Evolutionary conservation across 2,797 vertebrate genomes (phyloP).

Genomic region (Falco concolor): DNA sequence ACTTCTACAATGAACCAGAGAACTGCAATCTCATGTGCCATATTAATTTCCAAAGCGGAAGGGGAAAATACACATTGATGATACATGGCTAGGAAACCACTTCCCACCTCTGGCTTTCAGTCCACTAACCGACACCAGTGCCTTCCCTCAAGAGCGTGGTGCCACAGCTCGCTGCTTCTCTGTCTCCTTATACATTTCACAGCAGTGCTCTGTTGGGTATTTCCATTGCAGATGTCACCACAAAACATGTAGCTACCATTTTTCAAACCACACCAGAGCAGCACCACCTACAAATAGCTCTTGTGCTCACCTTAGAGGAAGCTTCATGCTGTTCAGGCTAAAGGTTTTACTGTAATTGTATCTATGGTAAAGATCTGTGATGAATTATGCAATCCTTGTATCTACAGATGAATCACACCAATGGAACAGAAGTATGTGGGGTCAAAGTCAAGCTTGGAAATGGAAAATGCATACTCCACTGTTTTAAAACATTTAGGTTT

Average conservation of each 20-base stretch:
- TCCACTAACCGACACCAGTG: not conserved
- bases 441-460: not conserved
- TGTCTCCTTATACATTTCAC: not conserved
- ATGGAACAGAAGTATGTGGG: not conserved
- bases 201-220: not conserved
- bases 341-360: not conserved
- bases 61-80: not conserved
- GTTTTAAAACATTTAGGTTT: not conserved
- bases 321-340: not conserved
- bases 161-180: not conserved
- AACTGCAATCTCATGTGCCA: not conserved
- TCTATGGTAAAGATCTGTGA: not conserved
- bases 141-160: not conserved
- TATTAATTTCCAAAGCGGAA: not conserved
- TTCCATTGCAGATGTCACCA: not conserved
- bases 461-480: conserved; percentile 19
- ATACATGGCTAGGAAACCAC: not conserved
- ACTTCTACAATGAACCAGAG: not conserved
- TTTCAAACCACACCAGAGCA: not conserved
- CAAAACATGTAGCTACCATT: not conserved
- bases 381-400: not conserved
- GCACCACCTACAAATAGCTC: not conserved
- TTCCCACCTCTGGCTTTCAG: not conserved
- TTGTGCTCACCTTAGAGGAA: not conserved
- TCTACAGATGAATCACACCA: conserved; percentile 1